Percentiles rank a stretch among this genome's conserved stretches.
These are phyloP conservation scores for Desmodus rotundus DNA, from an alignment of 2,113 vertebrate species.

Conservation along the genomic window DNA sequence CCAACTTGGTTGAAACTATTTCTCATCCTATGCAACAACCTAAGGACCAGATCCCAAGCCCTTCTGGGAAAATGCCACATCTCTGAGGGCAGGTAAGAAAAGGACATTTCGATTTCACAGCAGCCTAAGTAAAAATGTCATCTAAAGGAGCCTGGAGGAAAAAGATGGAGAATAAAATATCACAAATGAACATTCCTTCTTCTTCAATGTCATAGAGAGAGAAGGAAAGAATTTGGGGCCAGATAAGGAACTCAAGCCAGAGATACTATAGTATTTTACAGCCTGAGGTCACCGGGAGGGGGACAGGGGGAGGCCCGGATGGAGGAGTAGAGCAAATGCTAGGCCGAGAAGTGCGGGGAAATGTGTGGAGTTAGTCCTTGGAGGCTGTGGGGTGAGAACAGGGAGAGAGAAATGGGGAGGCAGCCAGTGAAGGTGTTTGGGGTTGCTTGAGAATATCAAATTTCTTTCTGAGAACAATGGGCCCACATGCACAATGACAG, in stretches of 20 bases:
- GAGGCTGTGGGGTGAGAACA: slow-evolving; percentile 58
- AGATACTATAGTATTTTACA: slow-evolving; percentile 65
- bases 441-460: slow-evolving; percentile 56
- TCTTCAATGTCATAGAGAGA: slow-evolving; percentile 44
- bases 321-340: slow-evolving; percentile 31
- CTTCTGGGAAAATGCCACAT: slow-evolving; percentile 32
- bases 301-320: neutral
- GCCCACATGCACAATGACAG: slow-evolving; percentile 36
- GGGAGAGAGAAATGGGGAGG: slow-evolving; percentile 37
- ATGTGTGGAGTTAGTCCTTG: slow-evolving; percentile 26
- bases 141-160: neutral
- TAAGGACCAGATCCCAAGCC: slow-evolving; percentile 11
- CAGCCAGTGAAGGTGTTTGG: slow-evolving; percentile 54
- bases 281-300: slow-evolving; percentile 52
- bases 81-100: slow-evolving; percentile 22
- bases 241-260: slow-evolving; percentile 61
- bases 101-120: slow-evolving; percentile 45
- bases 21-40: slow-evolving; percentile 29
- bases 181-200: slow-evolving; percentile 65
- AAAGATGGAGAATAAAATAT: slow-evolving; percentile 36
- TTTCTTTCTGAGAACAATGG: slow-evolving; percentile 61
- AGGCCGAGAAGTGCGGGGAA: slow-evolving; percentile 44
- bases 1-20: slow-evolving; percentile 20
- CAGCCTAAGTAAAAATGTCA: slow-evolving; percentile 49
- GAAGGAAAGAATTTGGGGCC: slow-evolving; percentile 66